A percentile compares a stretch with the other conserved stretches of the same genome.
Evolutionary conservation across 2,797 vertebrate genomes (phyloP).

Genomic region (Hafferia zeledoni): DNA sequence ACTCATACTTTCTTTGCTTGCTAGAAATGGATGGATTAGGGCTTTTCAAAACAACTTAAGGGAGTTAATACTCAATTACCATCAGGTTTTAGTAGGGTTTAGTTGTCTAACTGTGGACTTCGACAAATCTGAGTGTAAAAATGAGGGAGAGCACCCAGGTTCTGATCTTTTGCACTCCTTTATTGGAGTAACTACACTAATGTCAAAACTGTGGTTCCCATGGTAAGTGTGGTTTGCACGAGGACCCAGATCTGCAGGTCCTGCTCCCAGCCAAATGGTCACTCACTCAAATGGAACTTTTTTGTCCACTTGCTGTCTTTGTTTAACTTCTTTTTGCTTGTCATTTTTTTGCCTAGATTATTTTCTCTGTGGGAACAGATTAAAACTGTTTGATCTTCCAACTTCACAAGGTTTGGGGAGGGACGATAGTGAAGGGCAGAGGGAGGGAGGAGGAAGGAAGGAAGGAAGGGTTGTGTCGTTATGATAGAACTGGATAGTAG

Average conservation of each 20-base stretch:
- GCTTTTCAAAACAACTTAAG: background rate
- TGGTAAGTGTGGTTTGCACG: background rate
- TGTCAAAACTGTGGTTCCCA: background rate
- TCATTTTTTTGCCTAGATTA: slow-evolving; percentile 31
- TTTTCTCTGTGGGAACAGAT: slow-evolving; percentile 58
- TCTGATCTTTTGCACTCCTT: background rate
- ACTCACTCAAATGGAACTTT: background rate
- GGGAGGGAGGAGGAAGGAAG: slow-evolving; percentile 48
- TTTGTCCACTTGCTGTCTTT: background rate
- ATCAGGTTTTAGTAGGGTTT: background rate
- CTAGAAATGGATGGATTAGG: background rate
- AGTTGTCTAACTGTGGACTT: background rate
- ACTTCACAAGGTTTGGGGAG: slow-evolving; percentile 44
- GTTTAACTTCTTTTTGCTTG: background rate
- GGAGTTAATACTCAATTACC: background rate
- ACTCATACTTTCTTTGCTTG: background rate
- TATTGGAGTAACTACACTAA: background rate
- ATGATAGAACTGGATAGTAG: slow-evolving; percentile 52
- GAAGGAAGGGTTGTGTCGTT: slow-evolving; percentile 69
- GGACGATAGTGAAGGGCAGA: background rate
- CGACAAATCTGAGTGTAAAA: background rate
- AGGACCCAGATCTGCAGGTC: background rate
- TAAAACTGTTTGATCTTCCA: slow-evolving; percentile 51
- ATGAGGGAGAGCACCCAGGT: background rate
- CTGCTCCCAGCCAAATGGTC: background rate